Conservation (phyloP, 2,113 vertebrate genomes). For the Nipponia nippon region DNA sequence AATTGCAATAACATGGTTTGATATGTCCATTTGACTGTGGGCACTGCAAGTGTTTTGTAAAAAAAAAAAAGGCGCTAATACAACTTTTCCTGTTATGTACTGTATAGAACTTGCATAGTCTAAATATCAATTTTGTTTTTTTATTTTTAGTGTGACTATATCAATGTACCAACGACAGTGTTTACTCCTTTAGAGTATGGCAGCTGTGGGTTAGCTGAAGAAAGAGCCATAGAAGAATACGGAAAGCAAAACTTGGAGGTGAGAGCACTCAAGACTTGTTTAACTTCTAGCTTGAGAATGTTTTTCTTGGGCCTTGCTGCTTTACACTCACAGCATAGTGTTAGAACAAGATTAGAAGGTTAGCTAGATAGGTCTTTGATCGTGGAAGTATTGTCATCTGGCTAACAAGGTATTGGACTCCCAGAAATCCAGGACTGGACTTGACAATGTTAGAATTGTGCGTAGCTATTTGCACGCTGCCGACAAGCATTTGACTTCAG, state of each 20-base stretch:
- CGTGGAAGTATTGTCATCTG: neutral
- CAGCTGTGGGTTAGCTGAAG: conserved; percentile 89
- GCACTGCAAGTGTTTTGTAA: neutral
- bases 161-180: conserved; percentile 91
- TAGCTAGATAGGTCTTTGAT: neutral
- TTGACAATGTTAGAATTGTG: neutral
- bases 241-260: conserved; percentile 88
- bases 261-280: neutral
- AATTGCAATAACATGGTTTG: neutral
- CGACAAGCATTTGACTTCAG: neutral
- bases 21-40: neutral
- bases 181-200: conserved; percentile 97
- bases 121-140: neutral
- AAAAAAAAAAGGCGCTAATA: neutral
- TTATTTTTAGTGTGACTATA: conserved; percentile 89
- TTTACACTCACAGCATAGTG: neutral
- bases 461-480: neutral
- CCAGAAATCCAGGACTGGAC: neutral
- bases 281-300: neutral
- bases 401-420: neutral
- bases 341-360: neutral
- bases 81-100: neutral
- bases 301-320: neutral
- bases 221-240: conserved; percentile 79
- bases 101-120: neutral